Conservation (phyloP, 2,888 invertebrate species). For the Tenthredo scrophulariae region DNA sequence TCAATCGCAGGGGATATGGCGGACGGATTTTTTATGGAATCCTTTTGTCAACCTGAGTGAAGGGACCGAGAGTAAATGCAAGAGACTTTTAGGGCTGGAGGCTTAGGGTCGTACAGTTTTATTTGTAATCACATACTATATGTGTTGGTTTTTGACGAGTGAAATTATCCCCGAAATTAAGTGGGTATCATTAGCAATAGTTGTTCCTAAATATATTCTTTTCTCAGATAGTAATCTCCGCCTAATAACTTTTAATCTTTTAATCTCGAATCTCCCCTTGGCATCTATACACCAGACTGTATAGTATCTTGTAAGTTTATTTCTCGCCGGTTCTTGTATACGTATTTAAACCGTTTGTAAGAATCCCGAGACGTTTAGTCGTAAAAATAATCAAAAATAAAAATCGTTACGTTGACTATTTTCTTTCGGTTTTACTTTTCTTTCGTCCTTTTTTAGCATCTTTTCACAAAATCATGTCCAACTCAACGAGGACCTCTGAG, state of each 20-base stretch:
- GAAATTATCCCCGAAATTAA: constrained; percentile 32
- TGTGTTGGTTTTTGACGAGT: constrained; percentile 26
- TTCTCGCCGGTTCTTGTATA: background rate
- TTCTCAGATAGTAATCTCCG: constrained; percentile 12
- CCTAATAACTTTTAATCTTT: constrained; percentile 43
- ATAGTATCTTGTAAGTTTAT: background rate
- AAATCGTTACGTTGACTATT: constrained; percentile 10
- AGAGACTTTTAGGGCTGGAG: background rate
- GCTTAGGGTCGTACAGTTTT: background rate
- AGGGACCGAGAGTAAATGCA: background rate
- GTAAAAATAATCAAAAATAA: constrained; percentile 4
- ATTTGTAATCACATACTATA: background rate
- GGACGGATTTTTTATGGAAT: background rate
- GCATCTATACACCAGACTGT: constrained; percentile 24
- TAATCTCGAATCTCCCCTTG: constrained; percentile 10
- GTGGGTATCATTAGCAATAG: constrained; percentile 46
- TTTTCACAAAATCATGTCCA: background rate
- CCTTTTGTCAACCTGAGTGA: background rate
- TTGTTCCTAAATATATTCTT: constrained; percentile 39
- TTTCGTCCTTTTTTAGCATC: background rate
- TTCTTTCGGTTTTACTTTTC: background rate
- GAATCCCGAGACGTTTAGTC: constrained; percentile 11
- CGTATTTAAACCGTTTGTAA: background rate
- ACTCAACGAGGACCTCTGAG: background rate
- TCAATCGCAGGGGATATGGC: background rate